Percentiles rank a stretch among this genome's conserved stretches.
These are phyloP conservation scores for Himantopus leucocephalus DNA, from an alignment of 2,113 vertebrate species.

Conservation along the genomic window DNA sequence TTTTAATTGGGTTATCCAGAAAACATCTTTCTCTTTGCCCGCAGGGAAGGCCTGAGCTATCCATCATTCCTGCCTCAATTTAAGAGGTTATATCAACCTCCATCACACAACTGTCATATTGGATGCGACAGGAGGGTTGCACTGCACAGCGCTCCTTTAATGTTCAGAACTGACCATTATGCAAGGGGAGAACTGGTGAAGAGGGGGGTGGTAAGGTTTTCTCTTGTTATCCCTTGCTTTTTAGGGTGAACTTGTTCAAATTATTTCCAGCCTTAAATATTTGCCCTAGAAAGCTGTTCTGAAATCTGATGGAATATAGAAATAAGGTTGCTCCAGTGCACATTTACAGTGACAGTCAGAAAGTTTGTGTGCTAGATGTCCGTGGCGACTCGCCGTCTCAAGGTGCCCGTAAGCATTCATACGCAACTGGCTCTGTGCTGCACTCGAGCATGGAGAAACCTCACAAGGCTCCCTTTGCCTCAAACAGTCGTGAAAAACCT, in stretches of 20 bases:
- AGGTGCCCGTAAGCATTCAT: rapidly evolving
- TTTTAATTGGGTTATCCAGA: conserved; percentile 61
- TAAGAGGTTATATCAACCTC: conserved; percentile 29
- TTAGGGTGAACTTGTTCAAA: neutral
- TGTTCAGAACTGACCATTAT: conserved; percentile 24
- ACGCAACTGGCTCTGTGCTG: neutral
- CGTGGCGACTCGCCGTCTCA: neutral
- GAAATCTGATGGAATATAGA: neutral
- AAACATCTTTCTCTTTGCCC: conserved; percentile 32
- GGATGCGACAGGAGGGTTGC: neutral
- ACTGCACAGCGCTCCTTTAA: neutral
- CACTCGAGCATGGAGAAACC: rapidly evolving
- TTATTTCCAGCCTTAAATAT: conserved; percentile 11
- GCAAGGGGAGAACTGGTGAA: neutral
- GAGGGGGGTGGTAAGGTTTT: neutral
- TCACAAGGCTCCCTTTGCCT: neutral
- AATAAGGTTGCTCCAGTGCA: neutral
- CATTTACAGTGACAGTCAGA: neutral
- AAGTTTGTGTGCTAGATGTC: neutral
- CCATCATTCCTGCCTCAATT: conserved; percentile 24
- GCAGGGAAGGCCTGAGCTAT: conserved; percentile 33
- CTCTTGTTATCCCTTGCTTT: neutral
- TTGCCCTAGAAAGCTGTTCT: conserved; percentile 17
- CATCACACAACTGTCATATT: neutral
- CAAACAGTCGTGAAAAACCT: neutral